Percentiles rank a stretch among this genome's conserved stretches.
phyloP scores from a whole-genome alignment of 2,888 invertebrate species.

The Anarsia innoxiella region DNA sequence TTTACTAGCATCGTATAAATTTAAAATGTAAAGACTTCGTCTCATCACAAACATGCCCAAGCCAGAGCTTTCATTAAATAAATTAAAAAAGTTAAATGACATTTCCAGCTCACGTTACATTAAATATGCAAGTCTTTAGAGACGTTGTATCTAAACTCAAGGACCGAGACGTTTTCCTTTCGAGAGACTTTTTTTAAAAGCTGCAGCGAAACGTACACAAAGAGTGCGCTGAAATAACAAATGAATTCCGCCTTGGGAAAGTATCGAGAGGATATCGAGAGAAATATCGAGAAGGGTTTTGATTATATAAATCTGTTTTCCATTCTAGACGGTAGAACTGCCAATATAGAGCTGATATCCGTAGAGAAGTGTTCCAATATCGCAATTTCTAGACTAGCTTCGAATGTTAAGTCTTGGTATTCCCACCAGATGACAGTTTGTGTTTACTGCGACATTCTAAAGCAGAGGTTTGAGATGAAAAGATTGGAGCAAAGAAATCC shows the following conservation, averaged over 20 bases:
- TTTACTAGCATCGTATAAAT: too few relatives aligned
- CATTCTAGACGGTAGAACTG: conserved; percentile 26
- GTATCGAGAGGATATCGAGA: conserved; percentile 13
- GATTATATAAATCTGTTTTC: conserved; percentile 27
- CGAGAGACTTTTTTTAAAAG: conserved; percentile 24
- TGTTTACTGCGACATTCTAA: conserved; percentile 45
- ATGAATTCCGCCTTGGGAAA: conserved; percentile 3
- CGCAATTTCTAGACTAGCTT: conserved; percentile 53
- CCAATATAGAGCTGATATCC: conserved; percentile 34
- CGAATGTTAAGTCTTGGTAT: conserved; percentile 58
- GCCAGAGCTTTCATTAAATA: conserved; percentile 27
- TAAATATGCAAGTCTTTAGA: conserved; percentile 37
- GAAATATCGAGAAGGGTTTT: conserved; percentile 8
- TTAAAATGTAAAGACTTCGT: conserved; percentile 6
- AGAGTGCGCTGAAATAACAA: conserved; percentile 6
- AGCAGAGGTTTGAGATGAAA: conserved; percentile 44
- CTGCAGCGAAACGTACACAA: conserved; percentile 2
- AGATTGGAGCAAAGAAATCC: conserved; percentile 54
- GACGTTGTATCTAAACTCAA: conserved; percentile 28
- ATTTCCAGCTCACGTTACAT: conserved; percentile 32
- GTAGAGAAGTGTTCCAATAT: conserved; percentile 48
- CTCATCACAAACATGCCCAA: conserved; percentile 11
- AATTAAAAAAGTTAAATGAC: conserved; percentile 40
- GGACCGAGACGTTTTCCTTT: conserved; percentile 28
- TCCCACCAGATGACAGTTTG: conserved; percentile 53